A percentile compares a stretch with the other conserved stretches of the same genome.
These are phyloP conservation scores for Danionella dracula DNA, from an alignment of 2,797 vertebrate species.

Conservation along the genomic window DNA sequence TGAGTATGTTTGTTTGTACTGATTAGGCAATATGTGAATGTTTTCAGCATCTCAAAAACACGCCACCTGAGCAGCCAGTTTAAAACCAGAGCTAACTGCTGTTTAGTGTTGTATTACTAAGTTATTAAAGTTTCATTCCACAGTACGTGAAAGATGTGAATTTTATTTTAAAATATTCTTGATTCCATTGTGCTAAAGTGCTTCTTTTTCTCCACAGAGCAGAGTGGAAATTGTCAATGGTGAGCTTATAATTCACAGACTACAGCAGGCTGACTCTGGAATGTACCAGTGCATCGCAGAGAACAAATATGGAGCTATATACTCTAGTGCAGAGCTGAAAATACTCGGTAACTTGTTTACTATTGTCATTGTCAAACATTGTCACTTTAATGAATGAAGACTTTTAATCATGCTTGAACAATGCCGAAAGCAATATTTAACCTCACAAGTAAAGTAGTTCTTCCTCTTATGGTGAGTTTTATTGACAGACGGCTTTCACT, in stretches of 20 bases:
- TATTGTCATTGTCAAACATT: not conserved
- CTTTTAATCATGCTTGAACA: not conserved
- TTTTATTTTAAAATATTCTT: too few relatives aligned
- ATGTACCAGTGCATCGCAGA: conserved; percentile 96
- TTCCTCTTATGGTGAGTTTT: conserved; percentile 24
- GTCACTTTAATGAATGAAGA: not conserved
- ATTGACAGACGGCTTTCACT: conserved; percentile 39
- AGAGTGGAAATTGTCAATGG: conserved; percentile 83
- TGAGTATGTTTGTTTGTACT: too few relatives aligned
- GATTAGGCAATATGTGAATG: too few relatives aligned
- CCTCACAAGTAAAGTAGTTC: not conserved
- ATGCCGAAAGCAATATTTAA: conserved; percentile 19
- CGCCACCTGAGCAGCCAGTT: too few relatives aligned
- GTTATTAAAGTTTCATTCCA: too few relatives aligned
- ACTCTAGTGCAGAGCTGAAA: conserved; percentile 83
- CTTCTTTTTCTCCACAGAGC: conserved; percentile 70
- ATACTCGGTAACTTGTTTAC: conserved; percentile 76
- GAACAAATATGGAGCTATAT: conserved; percentile 87
- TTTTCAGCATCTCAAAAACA: too few relatives aligned
- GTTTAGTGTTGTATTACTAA: too few relatives aligned
- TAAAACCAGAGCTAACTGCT: too few relatives aligned
- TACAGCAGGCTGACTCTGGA: conserved; percentile 84
- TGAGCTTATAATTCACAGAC: conserved; percentile 77
- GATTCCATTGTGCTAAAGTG: conserved; percentile 4
- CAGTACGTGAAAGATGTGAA: too few relatives aligned